phyloP scores from a whole-genome alignment of 2,888 invertebrate species.

The Himalopsyche kuldschensis region DNA sequence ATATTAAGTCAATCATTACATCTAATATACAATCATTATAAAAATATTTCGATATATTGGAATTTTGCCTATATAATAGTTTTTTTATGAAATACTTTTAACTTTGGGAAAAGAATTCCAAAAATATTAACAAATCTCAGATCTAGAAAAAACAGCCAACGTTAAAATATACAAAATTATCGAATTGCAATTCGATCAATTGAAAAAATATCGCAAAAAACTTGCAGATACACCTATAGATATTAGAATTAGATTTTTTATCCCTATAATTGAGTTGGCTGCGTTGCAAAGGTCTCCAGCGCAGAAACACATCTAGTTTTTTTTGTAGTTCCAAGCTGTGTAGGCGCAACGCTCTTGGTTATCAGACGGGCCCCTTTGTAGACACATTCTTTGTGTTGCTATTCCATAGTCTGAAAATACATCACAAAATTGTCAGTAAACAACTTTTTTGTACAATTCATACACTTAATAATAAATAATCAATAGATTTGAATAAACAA shows the following conservation, averaged over 20 bases:
- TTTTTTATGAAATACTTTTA: neutral
- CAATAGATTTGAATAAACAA: neutral
- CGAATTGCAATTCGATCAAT: neutral
- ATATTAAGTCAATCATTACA: too few species aligned
- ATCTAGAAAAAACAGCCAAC: neutral
- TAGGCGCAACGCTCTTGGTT: conserved; percentile 88
- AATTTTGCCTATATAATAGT: neutral
- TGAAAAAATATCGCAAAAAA: neutral
- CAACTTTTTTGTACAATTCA: neutral
- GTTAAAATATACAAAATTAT: neutral
- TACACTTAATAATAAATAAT: too few species aligned
- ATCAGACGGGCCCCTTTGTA: conserved; percentile 85
- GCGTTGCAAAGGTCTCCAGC: conserved; percentile 84
- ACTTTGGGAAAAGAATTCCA: neutral
- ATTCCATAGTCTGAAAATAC: conserved; percentile 74
- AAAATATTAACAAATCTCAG: neutral
- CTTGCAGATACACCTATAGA: neutral
- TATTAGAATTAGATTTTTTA: neutral
- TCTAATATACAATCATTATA: too few species aligned
- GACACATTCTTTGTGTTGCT: conserved; percentile 84
- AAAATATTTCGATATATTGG: neutral
- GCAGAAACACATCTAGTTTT: conserved; percentile 90
- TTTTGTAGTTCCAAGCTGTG: conserved; percentile 78
- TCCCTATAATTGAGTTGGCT: neutral
- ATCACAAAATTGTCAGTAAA: conserved; percentile 16